phyloP scores from a whole-genome alignment of 2,888 invertebrate genomes.

The Rhagonycha fulva region DNA sequence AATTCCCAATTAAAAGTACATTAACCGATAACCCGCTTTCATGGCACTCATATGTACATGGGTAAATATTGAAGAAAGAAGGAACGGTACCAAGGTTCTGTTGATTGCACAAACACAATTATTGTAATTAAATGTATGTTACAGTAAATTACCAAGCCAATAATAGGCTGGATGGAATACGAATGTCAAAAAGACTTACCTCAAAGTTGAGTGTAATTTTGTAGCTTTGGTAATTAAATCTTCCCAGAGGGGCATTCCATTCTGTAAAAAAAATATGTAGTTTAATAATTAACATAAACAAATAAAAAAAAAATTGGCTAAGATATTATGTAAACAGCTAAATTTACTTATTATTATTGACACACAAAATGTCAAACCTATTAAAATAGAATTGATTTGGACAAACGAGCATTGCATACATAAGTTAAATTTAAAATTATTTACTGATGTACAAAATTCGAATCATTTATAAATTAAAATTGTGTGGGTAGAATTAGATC shows the following conservation, averaged over 20 bases:
- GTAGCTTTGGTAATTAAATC: conserved; percentile 92
- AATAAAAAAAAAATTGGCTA: background rate
- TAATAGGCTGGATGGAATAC: no score
- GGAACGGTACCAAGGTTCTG: background rate
- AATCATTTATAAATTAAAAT: background rate
- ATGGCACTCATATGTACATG: background rate
- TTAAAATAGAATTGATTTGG: background rate
- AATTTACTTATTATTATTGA: background rate
- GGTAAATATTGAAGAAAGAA: background rate
- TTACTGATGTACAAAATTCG: background rate
- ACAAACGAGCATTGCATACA: background rate
- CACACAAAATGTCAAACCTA: background rate
- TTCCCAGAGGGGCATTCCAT: conserved; percentile 92
- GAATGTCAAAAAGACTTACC: conserved; percentile 66
- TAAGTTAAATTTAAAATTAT: background rate
- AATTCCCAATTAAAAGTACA: background rate
- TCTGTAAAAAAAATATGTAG: conserved; percentile 68
- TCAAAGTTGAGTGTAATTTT: conserved; percentile 90
- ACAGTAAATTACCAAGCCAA: background rate
- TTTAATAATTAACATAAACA: background rate
- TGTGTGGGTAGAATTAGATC: background rate
- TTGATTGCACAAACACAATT: background rate
- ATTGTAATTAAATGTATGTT: background rate
- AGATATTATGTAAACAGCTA: background rate
- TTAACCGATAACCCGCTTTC: background rate